Base-by-base conservation (phyloP, 1,140 invertebrate genomes). In the Polypedilum vanderplanki region DNA sequence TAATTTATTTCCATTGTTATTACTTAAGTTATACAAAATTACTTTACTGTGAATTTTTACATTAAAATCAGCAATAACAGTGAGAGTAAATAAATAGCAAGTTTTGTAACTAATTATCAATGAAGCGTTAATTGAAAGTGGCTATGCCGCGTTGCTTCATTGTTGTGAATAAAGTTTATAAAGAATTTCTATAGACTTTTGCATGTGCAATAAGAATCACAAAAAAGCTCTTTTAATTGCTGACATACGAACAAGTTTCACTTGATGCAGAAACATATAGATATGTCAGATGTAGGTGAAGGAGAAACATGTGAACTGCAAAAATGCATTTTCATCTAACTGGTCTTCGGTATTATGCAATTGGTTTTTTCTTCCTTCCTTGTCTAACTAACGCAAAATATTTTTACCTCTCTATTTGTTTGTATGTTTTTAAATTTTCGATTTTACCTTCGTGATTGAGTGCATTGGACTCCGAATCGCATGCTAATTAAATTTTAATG, bases 101-200 rank as follows among this genome's bases (percentile, higher is more conserved):
- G 24, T 33, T 1, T 33, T 33, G 24, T 33, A 33, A 33, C 24
- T 33, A 1, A 33, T 33, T 33, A 33, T 1, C 24, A 33, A 33
- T 33, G 24, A 33, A 33, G 24, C 24, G 24, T 33, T 33, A 33
- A 33, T 5, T 33, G 24, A 33, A 33, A 33, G 24, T 33, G 5
- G 24, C 24, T 33, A 3, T 5, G 5, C 5, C 24, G 24, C 24
- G 24, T 33, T 33, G 24, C 24, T 33, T 33, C 5, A 33, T 3
- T 5, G 1, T 33, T 33, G 24, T 33, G 5, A 3, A 33, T 33
- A 33, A 33, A 33, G 5, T 33, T 33, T 65, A 90, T 89, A 74
- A 79, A 76, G 76, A 76, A 76, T 73, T 75, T 75, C 46, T 57
- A 9, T 46, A 1, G 41, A 15, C 12, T 57, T 57, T 57, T 57